These are phyloP conservation scores for Petromus typicus DNA, from an alignment of 2,113 vertebrate genomes.

Conservation along the genomic window DNA sequence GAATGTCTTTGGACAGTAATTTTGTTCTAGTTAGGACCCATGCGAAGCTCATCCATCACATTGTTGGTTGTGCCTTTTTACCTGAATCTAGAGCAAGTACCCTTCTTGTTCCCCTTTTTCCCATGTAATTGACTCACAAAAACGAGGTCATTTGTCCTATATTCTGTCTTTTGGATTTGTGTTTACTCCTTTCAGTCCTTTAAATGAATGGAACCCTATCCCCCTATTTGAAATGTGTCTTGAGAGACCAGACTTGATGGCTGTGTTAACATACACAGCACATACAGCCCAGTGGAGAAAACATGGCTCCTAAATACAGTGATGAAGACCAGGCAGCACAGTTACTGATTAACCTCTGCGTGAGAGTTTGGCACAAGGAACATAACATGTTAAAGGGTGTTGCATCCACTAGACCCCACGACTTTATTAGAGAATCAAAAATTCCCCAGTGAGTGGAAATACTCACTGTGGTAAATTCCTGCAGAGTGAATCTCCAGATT, in stretches of 20 bases:
- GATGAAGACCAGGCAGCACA: neutral
- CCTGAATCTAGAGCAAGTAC: neutral
- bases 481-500: neutral
- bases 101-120: neutral
- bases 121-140: neutral
- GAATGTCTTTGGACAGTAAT: constrained; percentile 32
- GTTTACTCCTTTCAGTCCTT: neutral
- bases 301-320: neutral
- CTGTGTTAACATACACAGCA: neutral
- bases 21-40: neutral
- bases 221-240: neutral
- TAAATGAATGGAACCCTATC: neutral
- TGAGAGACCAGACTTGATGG: neutral
- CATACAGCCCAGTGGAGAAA: neutral
- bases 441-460: neutral
- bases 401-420: neutral
- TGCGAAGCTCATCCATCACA: neutral
- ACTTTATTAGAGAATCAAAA: constrained; percentile 28
- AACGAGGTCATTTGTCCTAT: neutral
- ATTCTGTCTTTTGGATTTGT: neutral
- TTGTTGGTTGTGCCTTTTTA: neutral
- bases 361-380: neutral
- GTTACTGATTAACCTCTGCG: neutral
- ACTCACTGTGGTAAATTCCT: neutral
- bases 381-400: neutral